Evolutionary conservation across 2,113 vertebrate genomes (phyloP).

Genomic region (Strix aluco): DNA sequence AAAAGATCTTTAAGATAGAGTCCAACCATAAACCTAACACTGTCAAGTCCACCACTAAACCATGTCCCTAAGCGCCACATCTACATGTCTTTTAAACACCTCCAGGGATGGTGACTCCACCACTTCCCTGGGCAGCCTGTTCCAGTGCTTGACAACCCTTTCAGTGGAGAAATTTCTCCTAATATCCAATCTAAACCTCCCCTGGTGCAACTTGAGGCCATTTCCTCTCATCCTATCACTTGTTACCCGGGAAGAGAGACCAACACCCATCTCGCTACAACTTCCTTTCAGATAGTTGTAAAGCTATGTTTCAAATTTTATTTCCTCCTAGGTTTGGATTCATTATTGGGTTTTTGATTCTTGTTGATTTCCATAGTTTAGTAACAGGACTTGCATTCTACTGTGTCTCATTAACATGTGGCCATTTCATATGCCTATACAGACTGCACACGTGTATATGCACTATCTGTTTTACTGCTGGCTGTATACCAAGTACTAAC

Average conservation of each 20-base stretch:
- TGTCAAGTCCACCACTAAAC: not conserved
- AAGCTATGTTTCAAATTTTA: not conserved
- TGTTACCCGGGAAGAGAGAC: not conserved
- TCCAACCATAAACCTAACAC: not conserved
- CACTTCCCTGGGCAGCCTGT: not conserved
- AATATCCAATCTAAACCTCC: not conserved
- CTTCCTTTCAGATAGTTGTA: not conserved
- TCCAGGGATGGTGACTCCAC: not conserved
- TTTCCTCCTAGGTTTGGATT: not conserved
- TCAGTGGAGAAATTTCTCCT: no score
- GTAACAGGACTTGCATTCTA: not conserved
- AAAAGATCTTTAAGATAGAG: not conserved
- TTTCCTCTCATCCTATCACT: not conserved
- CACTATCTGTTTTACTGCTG: not conserved
- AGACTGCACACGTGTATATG: accelerated
- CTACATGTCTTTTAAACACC: not conserved
- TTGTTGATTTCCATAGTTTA: not conserved
- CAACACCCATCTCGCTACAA: accelerated
- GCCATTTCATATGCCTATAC: accelerated
- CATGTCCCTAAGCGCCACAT: not conserved
- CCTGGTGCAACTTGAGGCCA: accelerated
- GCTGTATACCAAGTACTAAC: not conserved
- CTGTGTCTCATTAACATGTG: not conserved
- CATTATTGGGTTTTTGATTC: not conserved
- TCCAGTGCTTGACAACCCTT: accelerated